Evolutionary conservation across 1,140 invertebrate species (phyloP), one percentile per base, ranked within the genome.

Genomic region (Caerostris extrusa): DNA sequence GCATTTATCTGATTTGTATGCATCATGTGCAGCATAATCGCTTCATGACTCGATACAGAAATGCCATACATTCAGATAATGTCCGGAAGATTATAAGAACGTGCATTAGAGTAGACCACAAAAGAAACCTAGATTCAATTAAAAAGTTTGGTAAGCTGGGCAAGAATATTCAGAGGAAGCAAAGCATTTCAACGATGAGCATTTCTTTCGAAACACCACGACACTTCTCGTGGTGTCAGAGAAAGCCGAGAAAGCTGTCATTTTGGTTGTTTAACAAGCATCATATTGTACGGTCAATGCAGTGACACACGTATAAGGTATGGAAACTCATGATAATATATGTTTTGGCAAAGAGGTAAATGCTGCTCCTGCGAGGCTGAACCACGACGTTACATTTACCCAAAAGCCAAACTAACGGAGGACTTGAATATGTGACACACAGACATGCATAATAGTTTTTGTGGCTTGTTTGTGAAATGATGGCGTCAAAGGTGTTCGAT

Each of bases 1-100:
- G n/a, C 61, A 64, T 64, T 7, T 88, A 88, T 85, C 83, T 85
- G 58, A 85, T 85, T 58, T 58, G 57, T 60, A 58, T 58, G 55
- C 57, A 57, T 58, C 83, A 58, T 8, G 8, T 85, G n/a, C n/a
- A 58, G 58, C 83, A 58, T 58, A 85, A 58, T 58, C 17, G 58
- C 83, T 58, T 19, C 14, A 85, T 7, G 19, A 85, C n/a, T 58
- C 71, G 58, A 58, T 50, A 34, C 56, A 58, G 7, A 58, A 56
- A 14, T 60, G 19, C 17, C n/a, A 50, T 19, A 60, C 56, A 58
- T 7, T 85, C 83, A 82, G 34, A 53, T 50, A 82, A 82, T 14
- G 2, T 85, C 56, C n/a, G n/a, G n/a, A 85, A 7, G 19, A 17
- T 50, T 58, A 56, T 34, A 58, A 85, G 57, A 34, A 85, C 55